Conservation (phyloP, 2,113 vertebrate genomes). For the Cygnus atratus region DNA sequence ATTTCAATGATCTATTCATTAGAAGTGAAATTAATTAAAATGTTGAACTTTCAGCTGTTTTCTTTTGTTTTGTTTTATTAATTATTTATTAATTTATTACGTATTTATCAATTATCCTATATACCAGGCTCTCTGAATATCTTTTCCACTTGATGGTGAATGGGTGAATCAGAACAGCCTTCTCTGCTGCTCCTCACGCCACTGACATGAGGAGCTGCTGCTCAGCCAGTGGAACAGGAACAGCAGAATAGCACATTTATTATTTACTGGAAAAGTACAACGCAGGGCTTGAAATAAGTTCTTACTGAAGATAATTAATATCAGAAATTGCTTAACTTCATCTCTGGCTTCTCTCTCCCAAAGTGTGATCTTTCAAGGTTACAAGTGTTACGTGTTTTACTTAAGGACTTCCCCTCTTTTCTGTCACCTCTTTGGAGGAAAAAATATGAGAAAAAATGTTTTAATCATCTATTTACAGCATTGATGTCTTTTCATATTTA, state of each 20-base stretch:
- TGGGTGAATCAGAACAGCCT: background rate
- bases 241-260: background rate
- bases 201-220: background rate
- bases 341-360: background rate
- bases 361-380: background rate
- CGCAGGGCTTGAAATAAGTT: background rate
- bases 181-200: background rate
- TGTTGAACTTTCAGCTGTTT: background rate
- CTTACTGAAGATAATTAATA: background rate
- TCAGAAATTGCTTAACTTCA: background rate
- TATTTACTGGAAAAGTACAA: background rate
- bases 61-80: background rate
- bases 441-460: background rate
- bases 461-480: background rate
- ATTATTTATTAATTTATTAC: too few species aligned
- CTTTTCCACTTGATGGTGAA: background rate
- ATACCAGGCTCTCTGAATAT: background rate
- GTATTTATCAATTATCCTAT: background rate
- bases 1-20: background rate
- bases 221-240: background rate
- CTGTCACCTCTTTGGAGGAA: background rate
- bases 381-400: background rate
- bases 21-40: background rate
- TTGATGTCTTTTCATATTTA: background rate
- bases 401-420: background rate